phyloP scores from a whole-genome alignment of 2,888 invertebrate genomes.

The Leptopilina syphax region DNA sequence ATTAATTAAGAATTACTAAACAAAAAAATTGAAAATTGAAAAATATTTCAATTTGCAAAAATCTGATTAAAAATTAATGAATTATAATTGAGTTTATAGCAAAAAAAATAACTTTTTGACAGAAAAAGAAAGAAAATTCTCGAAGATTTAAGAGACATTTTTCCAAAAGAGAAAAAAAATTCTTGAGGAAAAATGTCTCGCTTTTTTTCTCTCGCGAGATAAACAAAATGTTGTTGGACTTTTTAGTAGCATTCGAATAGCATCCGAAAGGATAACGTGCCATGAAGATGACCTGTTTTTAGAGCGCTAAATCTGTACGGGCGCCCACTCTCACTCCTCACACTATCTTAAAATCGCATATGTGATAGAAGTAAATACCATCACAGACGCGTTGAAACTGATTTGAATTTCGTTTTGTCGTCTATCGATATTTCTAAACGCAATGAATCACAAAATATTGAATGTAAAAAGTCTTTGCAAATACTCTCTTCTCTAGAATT shows the following conservation, averaged over 20 bases:
- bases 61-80: too few species aligned
- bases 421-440: constrained; percentile 45
- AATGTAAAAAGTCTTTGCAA: not conserved
- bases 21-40: too few species aligned
- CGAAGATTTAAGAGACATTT: too few species aligned
- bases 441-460: constrained; percentile 49
- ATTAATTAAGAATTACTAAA: too few species aligned
- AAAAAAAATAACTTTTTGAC: too few species aligned
- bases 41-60: too few species aligned
- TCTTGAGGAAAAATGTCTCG: not conserved
- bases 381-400: constrained; percentile 47
- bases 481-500: too few species aligned
- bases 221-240: constrained; percentile 42
- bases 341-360: constrained; percentile 54
- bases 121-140: too few species aligned
- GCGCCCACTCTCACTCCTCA: constrained; percentile 69
- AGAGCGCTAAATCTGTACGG: constrained; percentile 72
- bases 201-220: not conserved
- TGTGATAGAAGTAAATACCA: constrained; percentile 45
- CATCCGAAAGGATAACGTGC: constrained; percentile 63
- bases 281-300: constrained; percentile 72
- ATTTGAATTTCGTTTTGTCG: constrained; percentile 51
- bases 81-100: too few species aligned
- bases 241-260: constrained; percentile 50
- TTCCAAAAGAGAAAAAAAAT: too few species aligned